These are phyloP conservation scores for Drosophila azteca DNA, from an alignment of 1,140 invertebrate species.

Conservation along the genomic window DNA sequence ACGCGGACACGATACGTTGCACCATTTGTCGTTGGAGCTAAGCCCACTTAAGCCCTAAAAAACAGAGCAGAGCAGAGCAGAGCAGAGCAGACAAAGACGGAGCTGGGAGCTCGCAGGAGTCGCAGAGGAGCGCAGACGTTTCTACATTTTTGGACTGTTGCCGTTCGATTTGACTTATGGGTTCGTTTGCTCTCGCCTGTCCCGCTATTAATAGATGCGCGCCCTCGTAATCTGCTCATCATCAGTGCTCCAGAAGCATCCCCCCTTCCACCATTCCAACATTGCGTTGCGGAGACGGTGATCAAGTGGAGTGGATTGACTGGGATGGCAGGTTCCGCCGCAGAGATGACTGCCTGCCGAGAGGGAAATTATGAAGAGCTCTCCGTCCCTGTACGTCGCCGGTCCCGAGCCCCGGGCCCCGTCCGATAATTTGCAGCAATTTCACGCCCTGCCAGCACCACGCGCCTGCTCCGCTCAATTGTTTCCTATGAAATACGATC, in stretches of 20 bases:
- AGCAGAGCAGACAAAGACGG: slow-evolving; percentile 26
- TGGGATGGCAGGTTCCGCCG: slow-evolving; percentile 56
- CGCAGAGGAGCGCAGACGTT: slow-evolving; percentile 15
- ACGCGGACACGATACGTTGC: slow-evolving; percentile 44
- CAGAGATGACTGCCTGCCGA: slow-evolving; percentile 25
- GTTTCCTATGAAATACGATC: slow-evolving; percentile 75
- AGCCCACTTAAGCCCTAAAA: slow-evolving; percentile 80
- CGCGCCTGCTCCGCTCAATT: slow-evolving; percentile 63
- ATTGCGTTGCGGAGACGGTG: slow-evolving; percentile 27
- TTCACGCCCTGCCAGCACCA: slow-evolving; percentile 56
- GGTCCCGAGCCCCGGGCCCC: not conserved
- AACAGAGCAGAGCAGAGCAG: slow-evolving; percentile 51
- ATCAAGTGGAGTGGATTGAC: slow-evolving; percentile 56
- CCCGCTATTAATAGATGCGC: slow-evolving; percentile 71
- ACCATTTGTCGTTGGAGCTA: slow-evolving; percentile 74
- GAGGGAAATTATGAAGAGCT: slow-evolving; percentile 38
- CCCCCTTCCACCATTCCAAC: too few relatives aligned
- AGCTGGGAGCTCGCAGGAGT: slow-evolving; percentile 19
- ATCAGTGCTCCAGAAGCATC: not conserved
- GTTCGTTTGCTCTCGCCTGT: slow-evolving; percentile 80
- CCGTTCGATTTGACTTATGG: slow-evolving; percentile 82
- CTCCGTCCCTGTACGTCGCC: not conserved
- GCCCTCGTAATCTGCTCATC: slow-evolving; percentile 56
- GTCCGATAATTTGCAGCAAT: slow-evolving; percentile 63
- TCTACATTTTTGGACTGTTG: slow-evolving; percentile 26